Conservation (phyloP, 2,113 vertebrate species). For the Thamnaconus septentrionalis region DNA sequence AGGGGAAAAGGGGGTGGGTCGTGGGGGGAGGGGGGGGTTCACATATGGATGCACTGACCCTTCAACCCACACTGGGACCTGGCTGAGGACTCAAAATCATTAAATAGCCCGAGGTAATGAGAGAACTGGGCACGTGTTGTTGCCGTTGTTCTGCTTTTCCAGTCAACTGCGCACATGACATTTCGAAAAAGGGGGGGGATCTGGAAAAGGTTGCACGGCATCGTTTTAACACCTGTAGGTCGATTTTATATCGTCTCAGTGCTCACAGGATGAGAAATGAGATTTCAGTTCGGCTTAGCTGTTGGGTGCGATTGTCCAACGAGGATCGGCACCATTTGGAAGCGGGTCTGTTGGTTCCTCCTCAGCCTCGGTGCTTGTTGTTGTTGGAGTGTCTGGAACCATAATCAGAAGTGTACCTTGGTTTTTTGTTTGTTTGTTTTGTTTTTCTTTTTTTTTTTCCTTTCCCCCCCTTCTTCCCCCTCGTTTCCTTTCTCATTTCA, state of each 20-base stretch:
- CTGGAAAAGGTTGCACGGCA: slow-evolving; percentile 36
- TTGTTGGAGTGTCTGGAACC: slow-evolving; percentile 74
- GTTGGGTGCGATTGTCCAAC: no score
- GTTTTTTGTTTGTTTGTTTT: slow-evolving; percentile 7
- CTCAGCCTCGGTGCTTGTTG: slow-evolving; percentile 69
- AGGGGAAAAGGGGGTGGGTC: no score
- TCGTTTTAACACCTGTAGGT: slow-evolving; percentile 12
- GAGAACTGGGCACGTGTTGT: slow-evolving; percentile 40
- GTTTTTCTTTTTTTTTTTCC: neutral
- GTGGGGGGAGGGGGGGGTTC: neutral
- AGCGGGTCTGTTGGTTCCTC: slow-evolving; percentile 64
- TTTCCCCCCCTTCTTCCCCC: no score
- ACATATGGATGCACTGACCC: slow-evolving; percentile 60
- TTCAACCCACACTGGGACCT: slow-evolving; percentile 37
- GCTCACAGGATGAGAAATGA: no score
- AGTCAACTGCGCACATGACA: slow-evolving; percentile 49
- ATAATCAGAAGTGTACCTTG: neutral
- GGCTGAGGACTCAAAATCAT: slow-evolving; percentile 37
- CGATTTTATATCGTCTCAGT: no score
- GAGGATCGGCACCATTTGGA: no score
- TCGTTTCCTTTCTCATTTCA: no score
- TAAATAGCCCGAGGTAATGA: slow-evolving; percentile 45
- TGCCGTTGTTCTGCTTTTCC: slow-evolving; percentile 27
- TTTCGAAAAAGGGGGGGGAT: slow-evolving; percentile 34
- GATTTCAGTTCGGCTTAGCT: no score